phyloP scores from a whole-genome alignment of 2,888 invertebrate genomes.

The Micoletzkya japonica region DNA sequence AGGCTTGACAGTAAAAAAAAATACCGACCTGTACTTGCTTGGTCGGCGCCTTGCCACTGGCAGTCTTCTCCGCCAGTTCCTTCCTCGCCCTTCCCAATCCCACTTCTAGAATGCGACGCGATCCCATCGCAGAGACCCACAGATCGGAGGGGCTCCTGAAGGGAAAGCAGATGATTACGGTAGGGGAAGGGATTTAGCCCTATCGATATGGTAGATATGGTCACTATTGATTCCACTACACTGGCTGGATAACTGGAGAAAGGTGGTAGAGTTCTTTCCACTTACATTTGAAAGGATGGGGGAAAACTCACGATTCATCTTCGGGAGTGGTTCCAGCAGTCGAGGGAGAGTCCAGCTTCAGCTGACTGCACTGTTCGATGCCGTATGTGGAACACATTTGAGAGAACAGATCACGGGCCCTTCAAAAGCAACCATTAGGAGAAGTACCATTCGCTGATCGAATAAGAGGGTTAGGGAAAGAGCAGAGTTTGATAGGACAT shows the following conservation, averaged over 20 bases:
- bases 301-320: neutral
- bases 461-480: neutral
- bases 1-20: neutral
- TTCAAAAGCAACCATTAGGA: constrained; percentile 64
- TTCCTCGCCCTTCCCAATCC: constrained; percentile 45
- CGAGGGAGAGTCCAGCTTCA: constrained; percentile 66
- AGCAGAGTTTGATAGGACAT: neutral
- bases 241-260: neutral
- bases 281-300: neutral
- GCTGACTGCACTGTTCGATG: constrained; percentile 81
- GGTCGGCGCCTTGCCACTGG: neutral
- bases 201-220: neutral
- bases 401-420: constrained; percentile 82
- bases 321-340: neutral
- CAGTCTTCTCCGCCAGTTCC: constrained; percentile 24
- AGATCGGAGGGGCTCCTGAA: constrained; percentile 73
- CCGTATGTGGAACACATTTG: constrained; percentile 86
- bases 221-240: neutral
- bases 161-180: neutral
- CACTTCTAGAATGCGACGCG: constrained; percentile 67
- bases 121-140: constrained; percentile 76
- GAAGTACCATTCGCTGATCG: neutral
- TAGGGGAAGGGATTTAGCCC: neutral
- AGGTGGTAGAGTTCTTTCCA: neutral
- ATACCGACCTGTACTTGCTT: neutral